Evolutionary conservation across 35 echinoderm and acorn worm species (phyloP), one percentile per base, ranked within the genome.

Genomic region (Heliocidaris tuberculata): DNA sequence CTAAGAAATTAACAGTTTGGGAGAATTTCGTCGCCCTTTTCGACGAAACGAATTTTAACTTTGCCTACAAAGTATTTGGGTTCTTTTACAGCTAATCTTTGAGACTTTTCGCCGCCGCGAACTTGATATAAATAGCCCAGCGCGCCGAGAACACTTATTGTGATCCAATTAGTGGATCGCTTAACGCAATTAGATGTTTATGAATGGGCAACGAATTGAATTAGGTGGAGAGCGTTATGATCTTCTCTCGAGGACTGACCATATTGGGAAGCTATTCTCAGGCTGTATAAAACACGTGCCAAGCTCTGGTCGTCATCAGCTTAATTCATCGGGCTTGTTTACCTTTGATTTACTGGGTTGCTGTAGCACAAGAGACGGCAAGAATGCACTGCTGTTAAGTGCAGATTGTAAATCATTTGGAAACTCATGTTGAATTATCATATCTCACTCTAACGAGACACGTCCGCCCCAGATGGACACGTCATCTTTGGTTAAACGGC

Each of bases 331-430:
- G 19, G 27, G 65, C 19, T 78, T 78, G 65, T 78, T 78, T 78
- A 78, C 65, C 27, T 7, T 24, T 78, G 65, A 78, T 78, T 78
- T 78, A 78, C 65, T 24, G 65, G 35, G 65, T 78, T 78, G 65
- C 65, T 19, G 65, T 78, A 19, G 65, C 21, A 42, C 21, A 78
- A 78, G 65, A 78, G 65, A 78, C 65, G 21, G 65, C 21, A 78
- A 78, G 65, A 78, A 78, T 78, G 19, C 27, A 7, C 7, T 78
- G 19, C 65, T 17, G 65, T n/a, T 78, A 78, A 78, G 65, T 78
- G 65, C 65, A 78, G 65, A 78, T 78, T 78, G 65, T 78, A 78
- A 78, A 78, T 78, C 65, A 78, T 78, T 78, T 78, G 65, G 5
- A 78, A 78, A 78, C 65, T n/a, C 65, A 78, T n/a, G 19, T n/a